Conservation (phyloP, 2,797 vertebrate genomes). For the Malacoctenus gilli region DNA sequence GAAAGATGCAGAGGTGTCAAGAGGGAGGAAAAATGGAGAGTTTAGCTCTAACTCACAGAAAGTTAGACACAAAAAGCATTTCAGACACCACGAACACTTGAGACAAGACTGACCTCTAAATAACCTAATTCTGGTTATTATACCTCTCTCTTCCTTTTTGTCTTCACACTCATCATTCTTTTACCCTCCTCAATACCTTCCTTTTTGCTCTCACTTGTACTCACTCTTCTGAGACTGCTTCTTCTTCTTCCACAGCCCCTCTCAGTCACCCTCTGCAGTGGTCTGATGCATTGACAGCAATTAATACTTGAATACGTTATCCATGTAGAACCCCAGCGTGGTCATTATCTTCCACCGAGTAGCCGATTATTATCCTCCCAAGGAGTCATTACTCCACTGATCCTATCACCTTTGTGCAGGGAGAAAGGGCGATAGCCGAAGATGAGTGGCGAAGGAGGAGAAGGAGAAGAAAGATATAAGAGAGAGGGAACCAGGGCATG, state of each 20-base stretch:
- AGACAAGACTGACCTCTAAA: conserved; percentile 51
- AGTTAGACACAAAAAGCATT: conserved; percentile 21
- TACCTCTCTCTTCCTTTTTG: conserved; percentile 9
- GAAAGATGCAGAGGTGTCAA: conserved; percentile 7
- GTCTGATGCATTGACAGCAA: conserved; percentile 23
- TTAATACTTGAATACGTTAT: conserved; percentile 49
- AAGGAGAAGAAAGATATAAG: too few relatives aligned
- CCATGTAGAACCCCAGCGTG: conserved; percentile 28
- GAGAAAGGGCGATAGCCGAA: conserved; percentile 13
- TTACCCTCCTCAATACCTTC: conserved; percentile 3
- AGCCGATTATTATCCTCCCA: conserved; percentile 49
- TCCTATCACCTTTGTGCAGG: conserved; percentile 34
- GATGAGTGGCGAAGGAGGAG: conserved; percentile 23
- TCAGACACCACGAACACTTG: conserved; percentile 39
- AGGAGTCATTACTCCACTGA: conserved; percentile 57
- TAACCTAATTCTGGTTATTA: conserved; percentile 46
- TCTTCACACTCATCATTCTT: conserved; percentile 10
- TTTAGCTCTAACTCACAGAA: conserved; percentile 13
- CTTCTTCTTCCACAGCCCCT: conserved; percentile 13
- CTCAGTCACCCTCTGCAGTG: conserved; percentile 24
- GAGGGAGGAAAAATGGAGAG: conserved; percentile 5
- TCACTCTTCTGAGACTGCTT: conserved; percentile 16
- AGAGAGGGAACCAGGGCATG: too few relatives aligned
- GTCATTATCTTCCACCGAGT: conserved; percentile 57
- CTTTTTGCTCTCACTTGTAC: neutral